Percentiles rank a stretch among this genome's conserved stretches.
Evolutionary conservation across 2,113 vertebrate species (phyloP).

Genomic region (Centrocercus urophasianus): DNA sequence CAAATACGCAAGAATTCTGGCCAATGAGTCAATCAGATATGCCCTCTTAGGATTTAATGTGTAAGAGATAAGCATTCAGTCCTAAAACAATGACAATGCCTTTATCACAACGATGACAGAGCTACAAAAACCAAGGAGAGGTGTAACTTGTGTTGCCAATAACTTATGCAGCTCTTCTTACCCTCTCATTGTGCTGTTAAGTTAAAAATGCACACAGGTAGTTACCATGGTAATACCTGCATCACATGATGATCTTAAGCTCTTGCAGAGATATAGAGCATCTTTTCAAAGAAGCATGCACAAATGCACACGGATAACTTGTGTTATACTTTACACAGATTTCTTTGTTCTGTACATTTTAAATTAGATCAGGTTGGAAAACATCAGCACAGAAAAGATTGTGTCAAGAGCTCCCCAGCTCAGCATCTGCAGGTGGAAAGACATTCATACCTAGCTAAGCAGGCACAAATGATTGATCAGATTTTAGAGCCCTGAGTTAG

Average conservation of each 20-base stretch:
- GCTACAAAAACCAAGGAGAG: neutral
- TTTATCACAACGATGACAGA: neutral
- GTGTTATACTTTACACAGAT: neutral
- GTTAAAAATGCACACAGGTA: neutral
- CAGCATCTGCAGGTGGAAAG: neutral
- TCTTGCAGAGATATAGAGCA: neutral
- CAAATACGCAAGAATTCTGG: neutral
- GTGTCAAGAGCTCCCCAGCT: neutral
- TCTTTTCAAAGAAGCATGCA: constrained; percentile 14
- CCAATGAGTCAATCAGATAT: neutral
- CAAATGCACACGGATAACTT: neutral
- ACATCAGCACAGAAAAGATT: neutral
- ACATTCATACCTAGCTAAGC: neutral
- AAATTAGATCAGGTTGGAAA: neutral
- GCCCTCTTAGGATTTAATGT: neutral
- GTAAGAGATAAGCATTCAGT: neutral
- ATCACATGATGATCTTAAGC: neutral
- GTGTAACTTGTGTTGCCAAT: constrained; percentile 2
- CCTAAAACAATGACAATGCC: neutral
- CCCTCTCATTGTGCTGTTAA: neutral
- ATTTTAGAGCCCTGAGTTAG: neutral
- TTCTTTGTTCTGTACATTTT: neutral
- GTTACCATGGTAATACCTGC: constrained; percentile 57
- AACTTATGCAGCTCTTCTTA: neutral
- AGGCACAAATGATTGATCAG: neutral